phyloP scores from a whole-genome alignment of 2,113 vertebrate species.

The Tapirus terrestris region DNA sequence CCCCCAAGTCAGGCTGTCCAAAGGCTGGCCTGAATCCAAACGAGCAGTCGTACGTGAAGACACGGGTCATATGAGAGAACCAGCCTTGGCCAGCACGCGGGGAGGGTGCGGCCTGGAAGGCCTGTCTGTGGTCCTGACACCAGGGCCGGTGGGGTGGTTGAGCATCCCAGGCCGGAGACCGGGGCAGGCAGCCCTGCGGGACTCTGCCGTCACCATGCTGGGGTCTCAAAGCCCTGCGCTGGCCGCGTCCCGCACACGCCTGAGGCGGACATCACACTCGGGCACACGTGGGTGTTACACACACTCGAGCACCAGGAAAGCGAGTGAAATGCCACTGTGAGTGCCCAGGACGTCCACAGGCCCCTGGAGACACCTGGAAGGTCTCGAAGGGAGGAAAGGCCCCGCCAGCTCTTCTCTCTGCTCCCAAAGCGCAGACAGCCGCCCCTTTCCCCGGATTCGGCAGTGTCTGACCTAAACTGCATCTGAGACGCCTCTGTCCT shows the following conservation, averaged over 20 bases:
- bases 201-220: too few species aligned
- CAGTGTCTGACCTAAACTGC: too few species aligned
- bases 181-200: background rate
- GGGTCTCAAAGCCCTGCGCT: background rate
- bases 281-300: too few species aligned
- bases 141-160: too few species aligned
- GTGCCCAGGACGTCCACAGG: too few species aligned
- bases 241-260: background rate
- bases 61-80: fast-evolving
- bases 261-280: background rate
- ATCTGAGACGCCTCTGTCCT: too few species aligned
- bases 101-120: background rate
- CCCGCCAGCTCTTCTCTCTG: too few species aligned
- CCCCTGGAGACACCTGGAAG: too few species aligned
- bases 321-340: background rate
- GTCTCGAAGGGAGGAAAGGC: too few species aligned
- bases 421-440: too few species aligned
- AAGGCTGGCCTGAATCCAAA: background rate
- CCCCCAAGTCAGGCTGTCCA: fast-evolving
- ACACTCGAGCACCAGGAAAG: background rate
- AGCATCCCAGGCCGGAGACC: too few species aligned
- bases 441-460: too few species aligned
- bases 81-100: background rate
- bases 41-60: fast-evolving
- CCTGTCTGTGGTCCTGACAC: background rate